phyloP scores from a whole-genome alignment of 1,140 invertebrate genomes.

The Papilio helenus region DNA sequence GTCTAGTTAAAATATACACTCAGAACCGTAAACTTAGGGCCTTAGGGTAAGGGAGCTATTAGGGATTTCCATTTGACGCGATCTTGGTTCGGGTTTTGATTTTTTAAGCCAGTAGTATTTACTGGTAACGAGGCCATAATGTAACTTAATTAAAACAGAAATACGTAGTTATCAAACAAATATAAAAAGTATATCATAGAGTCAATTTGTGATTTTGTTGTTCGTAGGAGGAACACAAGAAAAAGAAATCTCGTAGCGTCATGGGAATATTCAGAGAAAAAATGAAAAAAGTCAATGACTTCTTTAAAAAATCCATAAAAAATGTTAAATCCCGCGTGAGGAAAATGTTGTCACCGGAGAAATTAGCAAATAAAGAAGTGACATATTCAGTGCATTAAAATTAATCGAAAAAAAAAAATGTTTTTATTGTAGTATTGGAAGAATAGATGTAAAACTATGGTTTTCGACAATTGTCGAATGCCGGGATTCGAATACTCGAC shows the following conservation, averaged over 20 bases:
- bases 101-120: neutral
- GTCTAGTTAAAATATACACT: no score
- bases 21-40: no score
- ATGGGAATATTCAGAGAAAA: constrained; percentile 23
- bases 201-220: neutral
- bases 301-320: constrained; percentile 49
- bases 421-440: neutral
- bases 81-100: neutral
- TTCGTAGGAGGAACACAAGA: constrained; percentile 11
- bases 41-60: no score
- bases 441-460: no score
- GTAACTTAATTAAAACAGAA: neutral
- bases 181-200: neutral
- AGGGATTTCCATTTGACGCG: neutral
- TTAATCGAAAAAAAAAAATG: neutral
- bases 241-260: constrained; percentile 11
- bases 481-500: no score
- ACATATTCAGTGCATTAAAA: constrained; percentile 24
- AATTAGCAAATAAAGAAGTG: constrained; percentile 15
- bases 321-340: constrained; percentile 42
- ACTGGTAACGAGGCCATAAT: neutral
- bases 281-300: constrained; percentile 44
- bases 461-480: no score
- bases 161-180: neutral
- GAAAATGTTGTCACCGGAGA: constrained; percentile 19